Evolutionary conservation across 92 coral and sea anemone genomes (phyloP).

Genomic region (Pocillopora grandis): DNA sequence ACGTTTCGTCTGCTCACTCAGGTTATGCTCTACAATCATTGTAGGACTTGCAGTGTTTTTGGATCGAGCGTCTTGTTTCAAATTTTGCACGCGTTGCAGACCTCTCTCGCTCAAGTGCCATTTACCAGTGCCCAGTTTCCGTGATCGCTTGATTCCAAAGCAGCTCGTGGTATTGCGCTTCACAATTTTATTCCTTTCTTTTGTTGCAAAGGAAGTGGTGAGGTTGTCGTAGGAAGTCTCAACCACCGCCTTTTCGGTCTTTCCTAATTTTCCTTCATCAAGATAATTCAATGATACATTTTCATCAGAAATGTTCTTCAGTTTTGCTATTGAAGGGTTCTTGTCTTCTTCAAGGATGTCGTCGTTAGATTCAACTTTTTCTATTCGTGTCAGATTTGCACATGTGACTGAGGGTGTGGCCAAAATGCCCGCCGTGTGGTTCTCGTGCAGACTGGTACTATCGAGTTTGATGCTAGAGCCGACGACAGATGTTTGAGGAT

Average conservation of each 20-base stretch:
- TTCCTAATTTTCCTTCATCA: background rate
- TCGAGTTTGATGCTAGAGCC: background rate
- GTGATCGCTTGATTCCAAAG: background rate
- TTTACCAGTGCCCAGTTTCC: background rate
- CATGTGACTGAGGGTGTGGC: slow-evolving; percentile 20
- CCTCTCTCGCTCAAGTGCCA: background rate
- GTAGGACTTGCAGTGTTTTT: background rate
- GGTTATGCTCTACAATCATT: background rate
- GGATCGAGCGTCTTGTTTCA: background rate
- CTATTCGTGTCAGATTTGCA: background rate
- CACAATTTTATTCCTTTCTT: background rate
- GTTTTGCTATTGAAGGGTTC: background rate
- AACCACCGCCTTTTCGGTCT: background rate
- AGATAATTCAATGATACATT: background rate
- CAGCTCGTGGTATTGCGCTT: background rate
- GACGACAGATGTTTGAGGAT: background rate
- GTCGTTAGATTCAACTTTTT: background rate
- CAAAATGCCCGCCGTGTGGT: slow-evolving; percentile 12
- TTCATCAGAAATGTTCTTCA: background rate
- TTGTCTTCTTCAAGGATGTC: background rate
- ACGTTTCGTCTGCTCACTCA: background rate
- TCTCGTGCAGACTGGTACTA: background rate
- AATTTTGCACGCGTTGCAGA: slow-evolving; percentile 23
- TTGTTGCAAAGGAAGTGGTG: background rate
- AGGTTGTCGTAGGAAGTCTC: background rate